Evolutionary conservation across 2,797 vertebrate genomes (phyloP).

Genomic region (Hippopotamyrus pictus): DNA sequence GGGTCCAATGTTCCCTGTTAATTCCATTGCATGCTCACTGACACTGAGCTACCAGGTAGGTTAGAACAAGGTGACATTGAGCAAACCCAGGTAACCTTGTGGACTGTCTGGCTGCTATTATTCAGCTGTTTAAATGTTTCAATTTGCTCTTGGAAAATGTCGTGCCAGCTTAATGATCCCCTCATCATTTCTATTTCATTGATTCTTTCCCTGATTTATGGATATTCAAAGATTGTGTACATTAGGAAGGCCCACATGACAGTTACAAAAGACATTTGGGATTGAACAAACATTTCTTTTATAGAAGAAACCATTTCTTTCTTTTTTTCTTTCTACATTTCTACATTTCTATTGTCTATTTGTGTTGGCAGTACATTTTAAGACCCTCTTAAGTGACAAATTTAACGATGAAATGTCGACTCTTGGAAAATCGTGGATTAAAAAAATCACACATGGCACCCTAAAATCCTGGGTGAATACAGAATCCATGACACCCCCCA

Average conservation of each 20-base stretch:
- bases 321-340: background rate
- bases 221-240: background rate
- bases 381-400: background rate
- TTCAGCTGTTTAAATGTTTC: background rate
- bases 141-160: background rate
- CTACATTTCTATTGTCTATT: background rate
- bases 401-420: background rate
- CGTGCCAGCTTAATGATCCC: background rate
- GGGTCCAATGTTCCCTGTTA: background rate
- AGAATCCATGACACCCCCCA: background rate
- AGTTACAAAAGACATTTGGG: background rate
- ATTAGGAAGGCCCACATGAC: background rate
- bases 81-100: background rate
- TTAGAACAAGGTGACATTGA: conserved; percentile 24
- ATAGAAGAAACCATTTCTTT: background rate
- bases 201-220: background rate
- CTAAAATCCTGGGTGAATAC: background rate
- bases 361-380: background rate
- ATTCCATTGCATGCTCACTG: background rate
- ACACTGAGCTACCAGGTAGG: background rate
- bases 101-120: background rate
- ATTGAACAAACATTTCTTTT: background rate
- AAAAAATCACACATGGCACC: background rate
- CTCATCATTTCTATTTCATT: background rate
- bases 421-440: background rate